A percentile compares a stretch with the other conserved stretches of the same genome.
Evolutionary conservation across 64 coral and sea anemone species (phyloP).

Genomic region (Stichodactyla mertensii): DNA sequence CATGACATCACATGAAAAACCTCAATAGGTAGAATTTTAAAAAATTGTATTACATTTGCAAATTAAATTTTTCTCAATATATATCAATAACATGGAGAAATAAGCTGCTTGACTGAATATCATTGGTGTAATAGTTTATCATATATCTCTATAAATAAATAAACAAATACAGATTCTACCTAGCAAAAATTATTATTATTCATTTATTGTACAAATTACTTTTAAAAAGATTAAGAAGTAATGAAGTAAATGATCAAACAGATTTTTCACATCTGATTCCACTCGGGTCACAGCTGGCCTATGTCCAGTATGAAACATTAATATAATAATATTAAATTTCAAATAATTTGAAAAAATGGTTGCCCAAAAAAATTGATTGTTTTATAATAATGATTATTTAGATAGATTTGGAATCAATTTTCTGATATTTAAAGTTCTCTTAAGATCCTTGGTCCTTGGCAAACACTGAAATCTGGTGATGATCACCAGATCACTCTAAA

Average conservation of each 20-base stretch:
- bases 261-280: background rate
- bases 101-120: too few species aligned
- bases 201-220: background rate
- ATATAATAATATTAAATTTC: background rate
- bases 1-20: too few species aligned
- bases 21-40: too few species aligned
- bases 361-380: background rate
- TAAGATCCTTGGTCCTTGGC: background rate
- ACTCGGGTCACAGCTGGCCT: background rate
- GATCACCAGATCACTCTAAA: too few species aligned
- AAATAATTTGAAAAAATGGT: background rate
- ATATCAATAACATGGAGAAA: too few species aligned
- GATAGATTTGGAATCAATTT: background rate
- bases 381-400: background rate
- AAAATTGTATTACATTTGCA: too few species aligned
- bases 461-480: background rate
- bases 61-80: too few species aligned
- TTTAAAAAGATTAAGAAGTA: background rate
- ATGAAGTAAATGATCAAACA: background rate
- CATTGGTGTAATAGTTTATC: too few species aligned
- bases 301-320: background rate
- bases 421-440: background rate
- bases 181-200: background rate
- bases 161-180: background rate
- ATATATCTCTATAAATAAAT: too few species aligned